Conservation (phyloP, 2,797 vertebrate genomes). For the Ctenopoma multispine region DNA sequence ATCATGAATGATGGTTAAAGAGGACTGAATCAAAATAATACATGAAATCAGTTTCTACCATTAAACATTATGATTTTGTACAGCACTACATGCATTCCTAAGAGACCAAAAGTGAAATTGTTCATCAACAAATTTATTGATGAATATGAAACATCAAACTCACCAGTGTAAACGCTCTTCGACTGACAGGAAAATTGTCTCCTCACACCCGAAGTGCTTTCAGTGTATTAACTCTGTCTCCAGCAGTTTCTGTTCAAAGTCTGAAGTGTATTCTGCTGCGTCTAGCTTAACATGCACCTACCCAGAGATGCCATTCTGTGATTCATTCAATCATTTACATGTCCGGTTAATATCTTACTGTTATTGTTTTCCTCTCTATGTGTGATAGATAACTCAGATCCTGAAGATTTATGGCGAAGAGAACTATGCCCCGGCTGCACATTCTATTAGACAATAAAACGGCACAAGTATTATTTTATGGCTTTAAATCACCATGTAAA, state of each 20-base stretch:
- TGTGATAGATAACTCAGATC: slow-evolving; percentile 40
- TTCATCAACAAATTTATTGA: neutral
- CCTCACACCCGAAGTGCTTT: neutral
- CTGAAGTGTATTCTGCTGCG: slow-evolving; percentile 66
- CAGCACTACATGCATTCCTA: neutral
- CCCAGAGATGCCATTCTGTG: slow-evolving; percentile 44
- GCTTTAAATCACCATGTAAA: slow-evolving; percentile 41
- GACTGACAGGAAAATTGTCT: slow-evolving; percentile 34
- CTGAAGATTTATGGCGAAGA: slow-evolving; percentile 45
- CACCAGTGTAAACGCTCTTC: slow-evolving; percentile 49
- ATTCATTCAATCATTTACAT: slow-evolving; percentile 80
- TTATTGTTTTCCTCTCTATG: slow-evolving; percentile 36
- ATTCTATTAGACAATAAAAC: slow-evolving; percentile 62
- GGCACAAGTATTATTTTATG: slow-evolving; percentile 41
- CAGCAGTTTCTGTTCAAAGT: slow-evolving; percentile 79
- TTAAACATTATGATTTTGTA: neutral
- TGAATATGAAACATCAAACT: slow-evolving; percentile 30
- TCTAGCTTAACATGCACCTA: slow-evolving; percentile 38
- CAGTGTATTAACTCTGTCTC: slow-evolving; percentile 31
- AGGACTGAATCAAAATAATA: neutral
- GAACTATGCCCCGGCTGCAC: slow-evolving; percentile 35
- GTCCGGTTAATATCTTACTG: slow-evolving; percentile 84
- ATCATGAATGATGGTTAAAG: neutral
- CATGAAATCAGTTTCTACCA: neutral
- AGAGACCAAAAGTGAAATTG: neutral